A percentile compares a stretch with the other conserved stretches of the same genome.
These are phyloP conservation scores for Holcopasites calliopsidis DNA, from an alignment of 1,140 invertebrate species.

Conservation along the genomic window DNA sequence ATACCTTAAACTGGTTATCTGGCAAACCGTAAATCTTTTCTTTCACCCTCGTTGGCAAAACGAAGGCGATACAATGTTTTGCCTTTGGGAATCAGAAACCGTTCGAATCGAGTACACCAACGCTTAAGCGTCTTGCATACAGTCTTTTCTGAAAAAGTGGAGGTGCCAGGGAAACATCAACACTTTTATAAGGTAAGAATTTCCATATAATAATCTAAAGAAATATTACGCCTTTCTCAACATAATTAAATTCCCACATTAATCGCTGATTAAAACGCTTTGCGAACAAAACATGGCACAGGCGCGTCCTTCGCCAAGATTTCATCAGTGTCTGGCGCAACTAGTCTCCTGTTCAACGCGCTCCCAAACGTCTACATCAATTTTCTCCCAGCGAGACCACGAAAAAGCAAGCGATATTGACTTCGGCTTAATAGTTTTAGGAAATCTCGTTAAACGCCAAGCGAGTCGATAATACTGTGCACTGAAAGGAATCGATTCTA, in stretches of 20 bases:
- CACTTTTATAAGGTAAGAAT: too few relatives aligned
- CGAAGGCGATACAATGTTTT: neutral
- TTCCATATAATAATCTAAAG: too few relatives aligned
- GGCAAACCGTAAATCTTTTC: neutral
- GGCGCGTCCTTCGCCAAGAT: neutral
- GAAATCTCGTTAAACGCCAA: neutral
- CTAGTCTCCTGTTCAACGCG: neutral
- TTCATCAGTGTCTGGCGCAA: too few relatives aligned
- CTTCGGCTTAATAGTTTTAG: neutral
- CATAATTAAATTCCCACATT: too few relatives aligned
- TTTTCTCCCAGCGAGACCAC: neutral
- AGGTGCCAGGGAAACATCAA: too few relatives aligned
- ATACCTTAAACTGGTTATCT: neutral
- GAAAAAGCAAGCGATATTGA: neutral
- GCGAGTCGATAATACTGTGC: neutral
- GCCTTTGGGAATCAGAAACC: too few relatives aligned
- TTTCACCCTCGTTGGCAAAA: neutral
- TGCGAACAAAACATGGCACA: neutral
- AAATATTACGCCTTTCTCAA: too few relatives aligned
- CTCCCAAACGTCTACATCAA: neutral
- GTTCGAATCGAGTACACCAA: too few relatives aligned
- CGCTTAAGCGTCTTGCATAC: too few relatives aligned
- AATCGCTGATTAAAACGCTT: neutral
- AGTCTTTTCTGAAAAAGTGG: too few relatives aligned
- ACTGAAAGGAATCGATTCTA: neutral